Evolutionary conservation across 2,113 vertebrate species (phyloP).

Genomic region (Pycnonotus jocosus): DNA sequence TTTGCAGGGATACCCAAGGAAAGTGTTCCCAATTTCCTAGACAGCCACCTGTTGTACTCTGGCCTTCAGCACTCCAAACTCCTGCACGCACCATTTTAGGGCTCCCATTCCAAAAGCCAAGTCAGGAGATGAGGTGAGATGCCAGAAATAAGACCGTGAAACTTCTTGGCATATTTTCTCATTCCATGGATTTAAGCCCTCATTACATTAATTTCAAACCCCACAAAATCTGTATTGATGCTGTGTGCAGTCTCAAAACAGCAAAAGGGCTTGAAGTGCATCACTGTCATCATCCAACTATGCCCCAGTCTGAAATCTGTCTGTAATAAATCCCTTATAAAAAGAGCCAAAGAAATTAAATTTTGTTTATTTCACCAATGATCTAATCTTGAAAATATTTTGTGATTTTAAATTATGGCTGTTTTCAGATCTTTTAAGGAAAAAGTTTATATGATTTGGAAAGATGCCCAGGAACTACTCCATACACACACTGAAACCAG

Average conservation of each 20-base stretch:
- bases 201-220: not conserved
- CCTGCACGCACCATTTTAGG: not conserved
- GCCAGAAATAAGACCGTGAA: not conserved
- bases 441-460: not conserved
- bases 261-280: not conserved
- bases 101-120: not conserved
- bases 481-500: not conserved
- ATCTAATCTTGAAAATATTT: not conserved
- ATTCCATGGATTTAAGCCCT: not conserved
- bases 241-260: not conserved
- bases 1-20: not conserved
- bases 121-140: not conserved
- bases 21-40: not conserved
- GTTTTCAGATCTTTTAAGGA: conserved; percentile 7
- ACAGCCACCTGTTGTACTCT: not conserved
- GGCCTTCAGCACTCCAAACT: not conserved
- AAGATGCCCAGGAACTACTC: not conserved
- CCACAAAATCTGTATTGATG: not conserved
- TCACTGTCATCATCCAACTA: fast-evolving
- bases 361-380: not conserved
- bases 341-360: not conserved
- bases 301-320: not conserved
- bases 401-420: not conserved
- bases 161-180: not conserved
- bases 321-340: not conserved